Evolutionary conservation across 2,888 invertebrate genomes (phyloP).

Genomic region (Yponomeuta plumbellus): DNA sequence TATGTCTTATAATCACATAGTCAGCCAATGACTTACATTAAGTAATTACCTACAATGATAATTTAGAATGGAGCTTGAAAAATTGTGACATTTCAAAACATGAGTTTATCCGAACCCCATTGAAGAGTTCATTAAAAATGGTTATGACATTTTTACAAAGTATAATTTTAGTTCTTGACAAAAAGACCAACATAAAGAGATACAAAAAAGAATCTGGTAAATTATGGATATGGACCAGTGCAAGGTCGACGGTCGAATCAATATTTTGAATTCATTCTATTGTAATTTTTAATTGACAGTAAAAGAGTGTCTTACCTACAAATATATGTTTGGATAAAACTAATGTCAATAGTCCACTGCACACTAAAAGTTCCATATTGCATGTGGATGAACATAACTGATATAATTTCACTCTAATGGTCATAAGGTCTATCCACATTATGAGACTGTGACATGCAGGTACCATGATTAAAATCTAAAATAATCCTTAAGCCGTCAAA

Average conservation of each 20-base stretch:
- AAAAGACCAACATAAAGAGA: background rate
- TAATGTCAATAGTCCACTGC: background rate
- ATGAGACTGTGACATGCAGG: too few relatives aligned
- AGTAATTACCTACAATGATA: background rate
- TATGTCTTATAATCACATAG: background rate
- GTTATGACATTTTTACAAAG: background rate
- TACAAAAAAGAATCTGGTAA: background rate
- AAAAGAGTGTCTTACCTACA: background rate
- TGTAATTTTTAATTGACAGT: background rate
- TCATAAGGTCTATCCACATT: too few relatives aligned
- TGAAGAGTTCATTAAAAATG: background rate
- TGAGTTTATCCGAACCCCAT: background rate
- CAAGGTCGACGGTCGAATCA: background rate
- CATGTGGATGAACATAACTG: background rate
- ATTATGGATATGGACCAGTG: background rate
- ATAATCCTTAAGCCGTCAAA: too few relatives aligned
- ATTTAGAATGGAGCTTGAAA: background rate
- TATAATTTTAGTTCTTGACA: background rate
- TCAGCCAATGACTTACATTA: background rate
- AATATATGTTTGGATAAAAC: background rate
- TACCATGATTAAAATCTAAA: too few relatives aligned
- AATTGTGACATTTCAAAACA: background rate
- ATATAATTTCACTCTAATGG: background rate
- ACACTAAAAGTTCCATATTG: background rate
- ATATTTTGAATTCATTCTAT: background rate